Evolutionary conservation across 2,888 invertebrate genomes (phyloP).

Genomic region (Selenia dentaria): DNA sequence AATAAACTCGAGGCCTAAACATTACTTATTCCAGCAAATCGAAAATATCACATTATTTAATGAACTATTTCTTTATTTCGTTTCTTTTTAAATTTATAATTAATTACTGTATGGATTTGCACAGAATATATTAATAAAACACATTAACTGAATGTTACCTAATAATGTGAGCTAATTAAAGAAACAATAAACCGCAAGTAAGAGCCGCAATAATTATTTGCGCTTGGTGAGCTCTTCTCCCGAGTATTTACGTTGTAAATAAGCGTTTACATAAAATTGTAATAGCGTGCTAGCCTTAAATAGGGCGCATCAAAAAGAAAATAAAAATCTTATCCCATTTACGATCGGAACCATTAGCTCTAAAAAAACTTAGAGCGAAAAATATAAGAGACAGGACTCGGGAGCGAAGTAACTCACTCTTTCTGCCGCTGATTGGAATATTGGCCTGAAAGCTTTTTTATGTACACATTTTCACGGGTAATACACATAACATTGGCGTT

Average conservation of each 20-base stretch:
- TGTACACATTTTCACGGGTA: conserved; percentile 57
- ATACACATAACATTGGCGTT: conserved; percentile 51
- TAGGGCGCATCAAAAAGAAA: conserved; percentile 64
- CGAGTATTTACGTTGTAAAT: conserved; percentile 44
- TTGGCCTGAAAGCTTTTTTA: conserved; percentile 67
- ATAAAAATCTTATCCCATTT: conserved; percentile 68
- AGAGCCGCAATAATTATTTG: conserved; percentile 33
- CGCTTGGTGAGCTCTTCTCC: conserved; percentile 43
- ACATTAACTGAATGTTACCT: no score
- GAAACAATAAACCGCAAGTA: conserved; percentile 40
- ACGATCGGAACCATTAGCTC: conserved; percentile 64
- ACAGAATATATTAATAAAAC: no score
- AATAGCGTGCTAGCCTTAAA: conserved; percentile 52
- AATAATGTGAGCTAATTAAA: no score
- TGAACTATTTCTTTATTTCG: no score
- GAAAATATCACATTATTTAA: no score
- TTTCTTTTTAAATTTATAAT: no score
- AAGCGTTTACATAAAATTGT: conserved; percentile 52
- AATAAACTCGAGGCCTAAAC: conserved; percentile 8
- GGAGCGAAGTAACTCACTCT: conserved; percentile 52
- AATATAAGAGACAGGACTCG: conserved; percentile 57
- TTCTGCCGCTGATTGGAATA: conserved; percentile 61
- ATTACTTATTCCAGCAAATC: conserved; percentile 2
- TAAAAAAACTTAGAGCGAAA: conserved; percentile 59
- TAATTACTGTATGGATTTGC: no score